These are phyloP conservation scores for Acyrthosiphon pisum DNA, from an alignment of 1,140 invertebrate species.

Conservation along the genomic window DNA sequence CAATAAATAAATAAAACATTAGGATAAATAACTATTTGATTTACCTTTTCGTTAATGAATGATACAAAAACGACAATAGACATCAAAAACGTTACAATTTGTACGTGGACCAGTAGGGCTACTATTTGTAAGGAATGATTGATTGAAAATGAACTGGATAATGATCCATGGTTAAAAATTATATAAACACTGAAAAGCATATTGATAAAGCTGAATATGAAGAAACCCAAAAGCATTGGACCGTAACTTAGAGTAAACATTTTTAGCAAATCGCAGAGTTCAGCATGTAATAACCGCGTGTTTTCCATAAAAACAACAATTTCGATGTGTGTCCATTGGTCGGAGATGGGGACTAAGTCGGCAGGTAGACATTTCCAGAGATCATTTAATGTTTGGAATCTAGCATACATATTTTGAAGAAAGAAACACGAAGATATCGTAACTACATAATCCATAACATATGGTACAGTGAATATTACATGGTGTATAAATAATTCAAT, in stretches of 20 bases:
- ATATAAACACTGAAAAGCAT: neutral
- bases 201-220: neutral
- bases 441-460: neutral
- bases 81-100: too few species aligned
- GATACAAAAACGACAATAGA: too few species aligned
- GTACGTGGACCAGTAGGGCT: too few species aligned
- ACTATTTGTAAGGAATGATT: too few species aligned
- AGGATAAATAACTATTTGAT: too few species aligned
- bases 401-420: neutral
- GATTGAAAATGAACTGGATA: too few species aligned
- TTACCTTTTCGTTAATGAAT: too few species aligned
- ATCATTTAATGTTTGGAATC: neutral
- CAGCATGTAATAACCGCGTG: neutral
- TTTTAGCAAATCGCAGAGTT: neutral
- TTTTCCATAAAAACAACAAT: neutral
- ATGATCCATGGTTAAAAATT: too few species aligned
- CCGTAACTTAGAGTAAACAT: neutral
- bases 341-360: rapidly evolving
- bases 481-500: neutral
- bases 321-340: neutral
- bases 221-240: neutral
- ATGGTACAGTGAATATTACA: neutral
- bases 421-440: neutral
- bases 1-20: too few species aligned
- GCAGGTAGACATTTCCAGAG: neutral